These are phyloP conservation scores for Caradrina kadenii DNA, from an alignment of 2,888 invertebrate species.

Conservation along the genomic window DNA sequence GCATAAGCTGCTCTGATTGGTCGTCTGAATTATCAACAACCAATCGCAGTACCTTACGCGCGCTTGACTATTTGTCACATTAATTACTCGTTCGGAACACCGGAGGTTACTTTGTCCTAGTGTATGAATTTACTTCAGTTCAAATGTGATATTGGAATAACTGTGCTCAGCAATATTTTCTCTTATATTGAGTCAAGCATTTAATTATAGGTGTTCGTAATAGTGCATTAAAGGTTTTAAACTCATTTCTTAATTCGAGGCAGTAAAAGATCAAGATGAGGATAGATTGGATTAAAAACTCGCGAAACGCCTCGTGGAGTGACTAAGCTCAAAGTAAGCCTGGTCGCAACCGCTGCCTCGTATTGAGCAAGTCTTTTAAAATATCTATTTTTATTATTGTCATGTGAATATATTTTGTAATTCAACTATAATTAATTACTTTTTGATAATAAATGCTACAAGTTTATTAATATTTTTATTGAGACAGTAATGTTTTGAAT, in stretches of 20 bases:
- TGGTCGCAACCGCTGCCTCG: slow-evolving; percentile 34
- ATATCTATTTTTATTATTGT: slow-evolving; percentile 52
- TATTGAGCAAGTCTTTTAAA: slow-evolving; percentile 27
- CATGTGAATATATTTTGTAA: slow-evolving; percentile 53
- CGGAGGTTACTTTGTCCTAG: slow-evolving; percentile 32
- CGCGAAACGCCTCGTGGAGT: neutral
- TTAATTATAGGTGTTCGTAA: slow-evolving; percentile 46
- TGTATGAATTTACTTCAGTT: slow-evolving; percentile 48
- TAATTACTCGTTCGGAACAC: neutral
- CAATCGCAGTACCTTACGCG: neutral
- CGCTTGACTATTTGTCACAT: neutral
- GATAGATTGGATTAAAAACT: slow-evolving; percentile 6
- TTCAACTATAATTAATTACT: slow-evolving; percentile 48
- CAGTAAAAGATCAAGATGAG: slow-evolving; percentile 5
- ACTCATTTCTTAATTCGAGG: slow-evolving; percentile 32
- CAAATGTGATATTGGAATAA: slow-evolving; percentile 62
- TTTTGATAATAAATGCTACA: slow-evolving; percentile 46
- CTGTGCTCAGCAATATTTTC: slow-evolving; percentile 57
- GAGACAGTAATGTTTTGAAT: slow-evolving; percentile 40
- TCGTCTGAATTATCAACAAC: neutral
- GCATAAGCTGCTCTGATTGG: neutral
- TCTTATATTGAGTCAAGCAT: slow-evolving; percentile 53
- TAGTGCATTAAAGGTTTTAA: slow-evolving; percentile 28
- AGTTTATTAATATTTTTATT: slow-evolving; percentile 56
- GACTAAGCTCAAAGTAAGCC: slow-evolving; percentile 3